These are phyloP conservation scores for Scaptomyza parva DNA, from an alignment of 2,888 invertebrate genomes.

Conservation along the genomic window DNA sequence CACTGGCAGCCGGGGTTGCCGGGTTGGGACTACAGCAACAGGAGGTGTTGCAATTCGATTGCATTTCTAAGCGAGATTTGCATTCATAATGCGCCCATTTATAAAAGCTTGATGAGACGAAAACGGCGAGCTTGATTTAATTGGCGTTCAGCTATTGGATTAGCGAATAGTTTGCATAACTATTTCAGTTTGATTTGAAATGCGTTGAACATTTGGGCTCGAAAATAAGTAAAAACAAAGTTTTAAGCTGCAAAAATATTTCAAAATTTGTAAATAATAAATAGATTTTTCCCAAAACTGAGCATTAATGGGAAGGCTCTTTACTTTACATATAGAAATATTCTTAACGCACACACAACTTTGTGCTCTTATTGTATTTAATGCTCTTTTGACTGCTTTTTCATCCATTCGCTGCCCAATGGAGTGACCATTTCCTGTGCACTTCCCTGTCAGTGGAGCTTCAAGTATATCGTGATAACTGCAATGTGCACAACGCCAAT, in stretches of 20 bases:
- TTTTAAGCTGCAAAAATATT: too few species aligned
- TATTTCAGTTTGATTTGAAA: constrained; percentile 33
- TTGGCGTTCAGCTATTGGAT: constrained; percentile 34
- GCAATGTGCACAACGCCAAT: constrained; percentile 38
- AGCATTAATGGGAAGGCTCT: too few species aligned
- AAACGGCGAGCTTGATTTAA: constrained; percentile 46
- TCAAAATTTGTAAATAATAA: too few species aligned
- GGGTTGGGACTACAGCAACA: too few species aligned
- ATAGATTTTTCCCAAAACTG: too few species aligned
- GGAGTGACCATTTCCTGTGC: constrained; percentile 33
- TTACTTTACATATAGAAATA: neutral
- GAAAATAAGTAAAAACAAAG: too few species aligned
- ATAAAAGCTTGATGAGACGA: constrained; percentile 57
- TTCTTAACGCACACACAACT: neutral
- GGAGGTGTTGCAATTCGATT: constrained; percentile 69
- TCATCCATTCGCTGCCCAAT: neutral
- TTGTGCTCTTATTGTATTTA: neutral
- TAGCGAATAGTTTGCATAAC: constrained; percentile 26
- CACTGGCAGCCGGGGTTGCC: neutral
- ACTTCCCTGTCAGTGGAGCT: constrained; percentile 6
- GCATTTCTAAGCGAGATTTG: constrained; percentile 60
- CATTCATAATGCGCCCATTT: constrained; percentile 63
- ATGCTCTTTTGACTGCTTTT: neutral
- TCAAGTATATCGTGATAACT: constrained; percentile 43
- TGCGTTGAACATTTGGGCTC: too few species aligned